Evolutionary conservation across 2,888 invertebrate genomes (phyloP), one percentile per base, ranked within the genome.

Genomic region (Heteropelma amictum): DNA sequence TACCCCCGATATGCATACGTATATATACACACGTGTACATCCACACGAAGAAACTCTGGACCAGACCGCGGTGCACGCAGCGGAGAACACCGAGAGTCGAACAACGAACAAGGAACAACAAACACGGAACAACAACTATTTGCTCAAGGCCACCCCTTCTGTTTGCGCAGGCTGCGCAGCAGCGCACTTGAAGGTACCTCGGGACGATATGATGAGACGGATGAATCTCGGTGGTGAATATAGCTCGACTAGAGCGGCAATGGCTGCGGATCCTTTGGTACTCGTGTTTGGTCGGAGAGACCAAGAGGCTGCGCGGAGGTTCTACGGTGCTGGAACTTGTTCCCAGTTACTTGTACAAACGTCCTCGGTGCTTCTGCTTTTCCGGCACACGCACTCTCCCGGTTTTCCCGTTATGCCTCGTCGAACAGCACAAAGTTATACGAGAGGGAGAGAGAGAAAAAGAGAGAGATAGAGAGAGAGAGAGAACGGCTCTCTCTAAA

Each of bases 51-150:
- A n/a, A n/a, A n/a, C n/a, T n/a, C n/a, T n/a, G n/a, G n/a, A n/a
- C n/a, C n/a, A n/a, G n/a, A n/a, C n/a, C n/a, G n/a, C n/a, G n/a
- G n/a, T n/a, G n/a, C n/a, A n/a, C n/a, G n/a, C n/a, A n/a, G n/a
- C n/a, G n/a, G n/a, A n/a, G n/a, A n/a, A n/a, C n/a, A n/a, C n/a
- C n/a, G n/a, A n/a, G n/a, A n/a, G n/a, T n/a, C n/a, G n/a, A n/a
- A n/a, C n/a, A n/a, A n/a, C n/a, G n/a, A n/a, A n/a, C n/a, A n/a
- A n/a, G n/a, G n/a, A n/a, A n/a, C n/a, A n/a, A n/a, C n/a, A n/a
- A n/a, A n/a, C n/a, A n/a, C n/a, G n/a, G n/a, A 85, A 87, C 87
- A 87, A 87, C 85, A 87, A 87, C 83, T 87, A 85, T 88, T 88
- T 87, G 83, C 83, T 82, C 77, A 83, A 84, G 84, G 85, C 84